Evolutionary conservation across 1,140 invertebrate genomes (phyloP), one percentile per base, ranked within the genome.

Genomic region (Cheumatopsyche charites): DNA sequence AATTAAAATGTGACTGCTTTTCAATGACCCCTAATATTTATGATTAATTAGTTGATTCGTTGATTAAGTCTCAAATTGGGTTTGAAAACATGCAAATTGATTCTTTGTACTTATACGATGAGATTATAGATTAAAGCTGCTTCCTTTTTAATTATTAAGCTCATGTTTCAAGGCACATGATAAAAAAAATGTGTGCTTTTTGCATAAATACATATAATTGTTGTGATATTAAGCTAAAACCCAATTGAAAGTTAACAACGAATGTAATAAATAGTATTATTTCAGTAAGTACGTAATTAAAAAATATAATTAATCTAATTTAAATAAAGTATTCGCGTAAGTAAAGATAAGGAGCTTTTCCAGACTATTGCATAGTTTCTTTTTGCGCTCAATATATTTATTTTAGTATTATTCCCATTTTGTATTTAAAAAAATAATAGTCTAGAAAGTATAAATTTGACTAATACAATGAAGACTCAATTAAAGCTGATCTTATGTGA

Each of bases 211-310:
- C 9, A 36, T 36, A 36, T 36, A 4, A n/a, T 36, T 36, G 3
- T 36, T 36, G 29, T 36, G 9, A 36, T 36, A 4, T 36, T 36
- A 36, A 45, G 62, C 36, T 23, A 70, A 73, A n/a, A 75, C 74
- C 74, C 74, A 73, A 73, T 75, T 75, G 74, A 75, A 75, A 75
- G 74, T 70, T 67, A 52, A 68, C 74, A 75, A 75, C 74, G 72
- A 61, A 43, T 62, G 49, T 9, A 75, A 74, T 74, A 74, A 74
- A 74, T 74, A 74, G 13, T 66, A 15, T 58, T 25, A 23, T 25
- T 58, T 58, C 25, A 25, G 21, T 23, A 15, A 23, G 12, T 58
- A 25, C 17, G 7, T 25, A 58, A 63, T 29, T 42, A 42, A 63
- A 12, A 15, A 63, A 13, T n/a, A 21, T 42, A 19, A 41, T 17